These are phyloP conservation scores for Polypterus bichir DNA, from an alignment of 2,113 vertebrate genomes.

Conservation along the genomic window DNA sequence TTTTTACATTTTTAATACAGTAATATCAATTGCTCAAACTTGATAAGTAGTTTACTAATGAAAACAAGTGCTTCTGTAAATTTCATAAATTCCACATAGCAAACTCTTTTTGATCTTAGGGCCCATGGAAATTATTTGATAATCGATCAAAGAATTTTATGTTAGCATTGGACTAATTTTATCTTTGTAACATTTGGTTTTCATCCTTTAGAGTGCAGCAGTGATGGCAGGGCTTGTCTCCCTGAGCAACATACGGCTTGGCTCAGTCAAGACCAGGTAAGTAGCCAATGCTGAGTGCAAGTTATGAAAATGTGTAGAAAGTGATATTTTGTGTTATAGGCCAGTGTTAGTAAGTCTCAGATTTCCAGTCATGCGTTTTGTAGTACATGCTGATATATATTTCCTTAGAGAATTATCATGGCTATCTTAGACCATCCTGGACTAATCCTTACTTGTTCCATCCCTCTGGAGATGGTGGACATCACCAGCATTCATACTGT, in stretches of 20 bases:
- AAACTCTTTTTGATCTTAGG: background rate
- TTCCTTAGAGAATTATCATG: background rate
- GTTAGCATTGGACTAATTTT: background rate
- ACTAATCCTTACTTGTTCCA: background rate
- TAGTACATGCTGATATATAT: background rate
- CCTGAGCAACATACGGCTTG: slow-evolving; percentile 55
- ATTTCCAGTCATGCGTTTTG: background rate
- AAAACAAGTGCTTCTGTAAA: background rate
- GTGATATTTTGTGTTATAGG: background rate
- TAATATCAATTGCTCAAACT: too few relatives aligned
- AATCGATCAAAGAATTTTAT: background rate
- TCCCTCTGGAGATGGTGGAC: too few relatives aligned
- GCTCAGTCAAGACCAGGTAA: slow-evolving; percentile 69
- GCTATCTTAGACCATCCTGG: background rate
- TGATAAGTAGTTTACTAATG: background rate
- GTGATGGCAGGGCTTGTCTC: slow-evolving; percentile 54
- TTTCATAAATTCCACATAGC: background rate
- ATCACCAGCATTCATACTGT: too few relatives aligned
- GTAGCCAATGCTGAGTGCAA: background rate
- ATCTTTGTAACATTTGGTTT: background rate
- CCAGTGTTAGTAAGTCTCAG: background rate
- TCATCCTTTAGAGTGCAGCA: slow-evolving; percentile 38
- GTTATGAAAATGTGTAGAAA: background rate
- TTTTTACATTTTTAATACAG: too few relatives aligned
- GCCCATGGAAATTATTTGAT: background rate